Conservation (phyloP, 2,797 vertebrate species). For the Aphelocoma californica region DNA sequence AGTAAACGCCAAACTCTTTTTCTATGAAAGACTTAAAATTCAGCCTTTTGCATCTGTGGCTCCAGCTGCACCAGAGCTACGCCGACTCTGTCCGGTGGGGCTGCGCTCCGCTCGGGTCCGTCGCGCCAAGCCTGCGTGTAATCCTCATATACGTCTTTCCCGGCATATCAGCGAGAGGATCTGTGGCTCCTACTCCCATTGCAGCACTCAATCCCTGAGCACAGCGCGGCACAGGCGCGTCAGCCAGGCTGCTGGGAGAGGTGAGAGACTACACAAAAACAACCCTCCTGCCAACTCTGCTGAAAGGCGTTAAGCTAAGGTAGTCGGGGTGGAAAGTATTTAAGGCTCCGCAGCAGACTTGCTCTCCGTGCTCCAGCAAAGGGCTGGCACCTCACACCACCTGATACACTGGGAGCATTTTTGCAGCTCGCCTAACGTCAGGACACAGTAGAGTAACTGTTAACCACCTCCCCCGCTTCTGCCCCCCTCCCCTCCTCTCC, state of each 20-base stretch:
- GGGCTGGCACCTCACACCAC: conserved; percentile 38
- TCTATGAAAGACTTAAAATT: not conserved
- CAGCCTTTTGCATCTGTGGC: not conserved
- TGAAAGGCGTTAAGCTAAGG: conserved; percentile 55
- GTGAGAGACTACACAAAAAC: conserved; percentile 62
- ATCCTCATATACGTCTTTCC: not conserved
- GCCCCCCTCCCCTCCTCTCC: conserved; percentile 1
- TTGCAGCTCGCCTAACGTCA: conserved; percentile 36
- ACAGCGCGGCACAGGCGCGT: not conserved
- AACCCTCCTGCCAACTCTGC: conserved; percentile 52
- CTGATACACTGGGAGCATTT: conserved; percentile 64
- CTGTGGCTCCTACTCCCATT: conserved; percentile 56
- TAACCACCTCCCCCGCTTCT: not conserved
- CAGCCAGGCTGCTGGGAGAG: conserved; percentile 45
- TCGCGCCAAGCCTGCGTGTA: not conserved
- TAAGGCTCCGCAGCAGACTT: conserved; percentile 49
- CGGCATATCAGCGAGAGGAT: conserved; percentile 42
- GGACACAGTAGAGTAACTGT: conserved; percentile 60
- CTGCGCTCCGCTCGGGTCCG: not conserved
- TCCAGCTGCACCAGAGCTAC: not conserved
- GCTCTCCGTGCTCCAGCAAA: conserved; percentile 31
- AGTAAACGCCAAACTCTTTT: not conserved
- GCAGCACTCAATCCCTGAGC: not conserved
- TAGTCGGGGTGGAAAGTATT: conserved; percentile 57
- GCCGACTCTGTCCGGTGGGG: not conserved